phyloP scores from a whole-genome alignment of 2,888 invertebrate species.

The Diplolepis rosae region DNA sequence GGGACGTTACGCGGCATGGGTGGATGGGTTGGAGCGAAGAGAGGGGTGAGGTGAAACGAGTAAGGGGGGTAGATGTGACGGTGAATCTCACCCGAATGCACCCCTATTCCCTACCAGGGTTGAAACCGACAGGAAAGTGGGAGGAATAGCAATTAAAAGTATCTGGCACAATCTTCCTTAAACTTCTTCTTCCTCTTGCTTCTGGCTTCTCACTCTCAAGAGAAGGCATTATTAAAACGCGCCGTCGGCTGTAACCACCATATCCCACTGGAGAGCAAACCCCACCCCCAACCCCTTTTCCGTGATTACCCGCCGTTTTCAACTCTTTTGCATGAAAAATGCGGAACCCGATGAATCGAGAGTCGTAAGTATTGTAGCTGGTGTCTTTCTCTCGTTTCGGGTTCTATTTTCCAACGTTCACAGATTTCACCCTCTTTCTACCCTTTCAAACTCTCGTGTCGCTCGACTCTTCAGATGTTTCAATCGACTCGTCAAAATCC shows the following conservation, averaged over 20 bases:
- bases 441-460: background rate
- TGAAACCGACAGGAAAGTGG: conserved; percentile 44
- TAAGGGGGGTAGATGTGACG: conserved; percentile 40
- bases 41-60: conserved; percentile 18
- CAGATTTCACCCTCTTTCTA: background rate
- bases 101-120: conserved; percentile 51
- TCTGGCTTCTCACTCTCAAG: conserved; percentile 44
- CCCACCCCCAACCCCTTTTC: conserved; percentile 45
- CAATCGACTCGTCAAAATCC: too few relatives aligned
- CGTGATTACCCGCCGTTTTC: conserved; percentile 55
- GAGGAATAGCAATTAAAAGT: conserved; percentile 73
- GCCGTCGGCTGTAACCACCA: conserved; percentile 65
- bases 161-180: conserved; percentile 72
- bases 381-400: background rate
- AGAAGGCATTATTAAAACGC: conserved; percentile 61
- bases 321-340: conserved; percentile 69
- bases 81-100: conserved; percentile 35
- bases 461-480: too few relatives aligned
- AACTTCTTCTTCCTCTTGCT: conserved; percentile 62
- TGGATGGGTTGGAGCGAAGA: conserved; percentile 35
- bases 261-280: conserved; percentile 41
- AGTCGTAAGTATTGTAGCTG: conserved; percentile 49
- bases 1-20: conserved; percentile 45
- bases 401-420: background rate
- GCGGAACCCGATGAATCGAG: conserved; percentile 52